phyloP scores from a whole-genome alignment of 2,113 vertebrate species.

The Callopanchax toddi region DNA sequence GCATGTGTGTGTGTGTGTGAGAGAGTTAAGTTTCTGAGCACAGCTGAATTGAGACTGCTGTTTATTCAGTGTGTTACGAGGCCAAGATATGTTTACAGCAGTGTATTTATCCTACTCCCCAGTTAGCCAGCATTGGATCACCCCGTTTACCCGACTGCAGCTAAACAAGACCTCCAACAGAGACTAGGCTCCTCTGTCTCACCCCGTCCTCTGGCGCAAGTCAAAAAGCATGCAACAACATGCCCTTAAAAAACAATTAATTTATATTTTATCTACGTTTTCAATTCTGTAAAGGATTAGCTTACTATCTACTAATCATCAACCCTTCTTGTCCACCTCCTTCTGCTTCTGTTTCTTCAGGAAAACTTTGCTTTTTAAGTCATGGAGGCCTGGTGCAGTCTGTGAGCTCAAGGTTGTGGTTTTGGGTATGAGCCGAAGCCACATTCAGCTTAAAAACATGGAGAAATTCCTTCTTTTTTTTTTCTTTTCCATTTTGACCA shows the following conservation, averaged over 20 bases:
- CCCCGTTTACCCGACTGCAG: conserved; percentile 65
- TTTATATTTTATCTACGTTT: conserved; percentile 3
- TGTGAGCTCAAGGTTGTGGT: conserved; percentile 81
- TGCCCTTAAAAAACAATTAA: background rate
- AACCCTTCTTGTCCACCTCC: conserved; percentile 44
- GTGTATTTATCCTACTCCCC: conserved; percentile 83
- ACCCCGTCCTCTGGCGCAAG: conserved; percentile 12
- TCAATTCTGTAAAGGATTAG: conserved; percentile 20
- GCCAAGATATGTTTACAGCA: conserved; percentile 87
- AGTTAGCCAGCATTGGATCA: conserved; percentile 71
- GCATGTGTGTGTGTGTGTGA: conserved; percentile 23
- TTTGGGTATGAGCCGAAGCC: conserved; percentile 75
- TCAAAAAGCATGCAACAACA: conserved; percentile 13
- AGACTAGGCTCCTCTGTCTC: conserved; percentile 62
- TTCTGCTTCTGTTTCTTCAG: conserved; percentile 51
- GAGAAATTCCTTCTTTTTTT: conserved; percentile 69
- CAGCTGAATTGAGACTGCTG: conserved; percentile 76
- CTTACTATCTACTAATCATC: conserved; percentile 32
- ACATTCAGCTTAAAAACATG: conserved; percentile 78
- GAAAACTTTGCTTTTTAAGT: conserved; percentile 68
- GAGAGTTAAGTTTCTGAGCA: conserved; percentile 61
- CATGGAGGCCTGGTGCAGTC: conserved; percentile 71
- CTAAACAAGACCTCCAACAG: conserved; percentile 87
- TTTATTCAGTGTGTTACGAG: conserved; percentile 83
- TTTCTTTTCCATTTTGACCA: conserved; percentile 69